phyloP scores from a whole-genome alignment of 2,888 invertebrate species.

The Ernsta delagoae region DNA sequence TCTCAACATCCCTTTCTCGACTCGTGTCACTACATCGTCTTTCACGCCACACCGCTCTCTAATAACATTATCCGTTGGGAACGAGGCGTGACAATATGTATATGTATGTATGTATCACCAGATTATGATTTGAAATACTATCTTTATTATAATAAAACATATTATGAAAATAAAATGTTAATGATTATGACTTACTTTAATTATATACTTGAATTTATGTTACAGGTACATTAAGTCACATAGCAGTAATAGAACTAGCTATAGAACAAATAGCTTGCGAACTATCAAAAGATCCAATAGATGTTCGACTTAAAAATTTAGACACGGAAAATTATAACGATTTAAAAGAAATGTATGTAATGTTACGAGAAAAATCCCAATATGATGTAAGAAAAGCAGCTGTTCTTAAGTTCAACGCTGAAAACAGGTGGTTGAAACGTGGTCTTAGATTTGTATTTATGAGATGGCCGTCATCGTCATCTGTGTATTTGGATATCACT shows the following conservation, averaged over 20 bases:
- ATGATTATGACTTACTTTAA: neutral
- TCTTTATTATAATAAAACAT: too few species aligned
- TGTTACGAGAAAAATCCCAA: neutral
- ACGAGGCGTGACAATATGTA: too few species aligned
- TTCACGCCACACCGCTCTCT: too few species aligned
- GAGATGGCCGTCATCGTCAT: neutral
- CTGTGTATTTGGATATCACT: neutral
- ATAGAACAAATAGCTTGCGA: neutral
- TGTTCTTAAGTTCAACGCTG: neutral
- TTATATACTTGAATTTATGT: neutral
- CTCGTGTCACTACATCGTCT: too few species aligned
- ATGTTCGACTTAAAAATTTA: neutral
- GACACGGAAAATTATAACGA: neutral
- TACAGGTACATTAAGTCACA: neutral
- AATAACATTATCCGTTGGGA: too few species aligned
- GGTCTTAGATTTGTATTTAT: neutral
- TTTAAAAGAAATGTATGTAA: neutral
- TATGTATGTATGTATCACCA: too few species aligned
- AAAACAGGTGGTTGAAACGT: neutral
- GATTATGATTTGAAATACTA: too few species aligned
- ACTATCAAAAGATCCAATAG: neutral
- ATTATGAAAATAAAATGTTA: too few species aligned
- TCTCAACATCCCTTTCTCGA: too few species aligned
- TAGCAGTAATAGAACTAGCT: neutral
- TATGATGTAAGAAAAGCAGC: neutral